Conservation (phyloP, 2,888 invertebrate genomes). For the Pachliopta kotzebuea region DNA sequence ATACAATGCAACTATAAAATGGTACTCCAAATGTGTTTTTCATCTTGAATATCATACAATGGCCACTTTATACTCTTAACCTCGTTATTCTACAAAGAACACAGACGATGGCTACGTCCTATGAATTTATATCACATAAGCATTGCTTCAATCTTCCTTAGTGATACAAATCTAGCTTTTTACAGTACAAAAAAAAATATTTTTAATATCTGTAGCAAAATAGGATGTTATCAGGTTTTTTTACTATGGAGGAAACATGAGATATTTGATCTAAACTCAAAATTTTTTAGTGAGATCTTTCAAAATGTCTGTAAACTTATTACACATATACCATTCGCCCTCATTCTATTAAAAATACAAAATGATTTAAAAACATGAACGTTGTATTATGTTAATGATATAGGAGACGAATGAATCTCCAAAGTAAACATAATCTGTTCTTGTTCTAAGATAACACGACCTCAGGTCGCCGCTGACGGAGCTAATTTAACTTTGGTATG, state of each 20-base stretch:
- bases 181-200: no score
- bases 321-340: no score
- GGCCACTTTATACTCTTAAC: constrained; percentile 8
- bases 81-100: background rate
- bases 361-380: background rate
- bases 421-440: background rate
- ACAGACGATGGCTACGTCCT: background rate
- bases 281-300: no score
- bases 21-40: background rate
- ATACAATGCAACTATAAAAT: background rate
- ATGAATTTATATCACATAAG: background rate
- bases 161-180: no score
- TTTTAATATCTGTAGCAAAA: no score
- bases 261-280: no score
- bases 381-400: background rate
- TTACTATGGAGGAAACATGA: no score
- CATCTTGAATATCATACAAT: background rate
- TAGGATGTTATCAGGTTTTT: no score
- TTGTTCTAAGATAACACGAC: background rate
- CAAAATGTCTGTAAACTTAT: no score
- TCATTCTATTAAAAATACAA: no score
- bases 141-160: no score
- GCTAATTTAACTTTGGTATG: background rate
- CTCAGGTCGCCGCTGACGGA: background rate
- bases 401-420: background rate